These are phyloP conservation scores for Battus philenor DNA, from an alignment of 1,140 invertebrate genomes.

Conservation along the genomic window DNA sequence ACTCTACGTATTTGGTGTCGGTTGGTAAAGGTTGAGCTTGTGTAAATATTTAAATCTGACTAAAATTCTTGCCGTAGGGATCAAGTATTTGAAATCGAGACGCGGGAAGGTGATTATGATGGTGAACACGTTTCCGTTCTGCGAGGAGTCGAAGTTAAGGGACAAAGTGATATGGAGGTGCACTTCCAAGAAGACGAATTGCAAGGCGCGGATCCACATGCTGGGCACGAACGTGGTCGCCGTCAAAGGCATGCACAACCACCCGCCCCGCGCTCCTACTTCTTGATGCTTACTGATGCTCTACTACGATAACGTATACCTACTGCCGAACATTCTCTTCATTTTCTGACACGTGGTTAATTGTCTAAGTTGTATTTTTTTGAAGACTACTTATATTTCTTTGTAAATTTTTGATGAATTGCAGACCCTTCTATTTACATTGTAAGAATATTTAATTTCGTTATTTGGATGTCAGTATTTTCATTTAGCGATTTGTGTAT, in stretches of 20 bases:
- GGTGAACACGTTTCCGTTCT: constrained; percentile 74
- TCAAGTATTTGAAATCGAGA: constrained; percentile 71
- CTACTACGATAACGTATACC: too few species aligned
- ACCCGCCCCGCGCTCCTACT: constrained; percentile 47
- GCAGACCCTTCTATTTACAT: too few species aligned
- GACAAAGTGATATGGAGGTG: constrained; percentile 75
- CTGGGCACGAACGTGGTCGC: constrained; percentile 65
- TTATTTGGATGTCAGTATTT: too few species aligned
- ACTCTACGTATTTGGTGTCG: constrained; percentile 23
- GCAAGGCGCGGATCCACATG: constrained; percentile 72
- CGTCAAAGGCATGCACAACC: constrained; percentile 72
- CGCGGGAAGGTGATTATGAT: constrained; percentile 75
- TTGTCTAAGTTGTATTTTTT: too few species aligned
- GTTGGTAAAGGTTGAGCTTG: constrained; percentile 9
- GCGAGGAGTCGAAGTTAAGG: constrained; percentile 71
- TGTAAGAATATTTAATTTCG: too few species aligned
- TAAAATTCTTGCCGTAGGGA: constrained; percentile 56
- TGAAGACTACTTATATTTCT: too few species aligned
- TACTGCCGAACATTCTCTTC: too few species aligned
- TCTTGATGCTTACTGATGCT: constrained; percentile 20
- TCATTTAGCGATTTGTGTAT: too few species aligned
- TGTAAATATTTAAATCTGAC: constrained; percentile 37
- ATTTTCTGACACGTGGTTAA: too few species aligned
- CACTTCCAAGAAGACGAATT: constrained; percentile 74
- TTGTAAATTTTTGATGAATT: too few species aligned